These are phyloP conservation scores for Pluvianellus socialis DNA, from an alignment of 2,113 vertebrate genomes.

Conservation along the genomic window DNA sequence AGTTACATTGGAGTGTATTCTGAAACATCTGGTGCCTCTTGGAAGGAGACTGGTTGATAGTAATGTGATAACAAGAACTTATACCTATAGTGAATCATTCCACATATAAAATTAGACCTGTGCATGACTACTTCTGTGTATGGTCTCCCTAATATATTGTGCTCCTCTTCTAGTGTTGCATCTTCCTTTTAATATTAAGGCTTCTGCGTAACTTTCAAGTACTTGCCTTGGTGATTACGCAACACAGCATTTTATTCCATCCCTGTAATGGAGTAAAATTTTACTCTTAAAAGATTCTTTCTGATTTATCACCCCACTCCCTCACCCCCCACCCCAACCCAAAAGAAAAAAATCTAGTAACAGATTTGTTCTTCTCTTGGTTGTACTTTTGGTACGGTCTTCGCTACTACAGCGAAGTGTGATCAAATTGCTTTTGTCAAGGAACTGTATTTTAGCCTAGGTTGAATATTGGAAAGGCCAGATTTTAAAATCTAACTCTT, in stretches of 20 bases:
- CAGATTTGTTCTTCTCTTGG: rapidly evolving
- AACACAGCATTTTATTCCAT: background rate
- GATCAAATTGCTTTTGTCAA: background rate
- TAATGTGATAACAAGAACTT: background rate
- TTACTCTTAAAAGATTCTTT: background rate
- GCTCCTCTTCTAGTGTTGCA: background rate
- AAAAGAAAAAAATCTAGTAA: background rate
- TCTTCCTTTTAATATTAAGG: background rate
- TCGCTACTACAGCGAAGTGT: background rate
- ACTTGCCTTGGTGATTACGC: background rate
- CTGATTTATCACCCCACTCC: background rate
- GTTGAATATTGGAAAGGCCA: background rate
- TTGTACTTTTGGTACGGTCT: background rate
- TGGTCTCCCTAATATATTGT: background rate
- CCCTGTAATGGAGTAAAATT: background rate
- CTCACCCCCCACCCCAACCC: background rate
- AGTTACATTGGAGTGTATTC: background rate
- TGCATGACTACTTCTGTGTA: background rate
- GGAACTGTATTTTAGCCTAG: background rate
- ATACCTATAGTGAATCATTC: background rate
- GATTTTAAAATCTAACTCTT: background rate
- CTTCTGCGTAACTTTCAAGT: background rate
- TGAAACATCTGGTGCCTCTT: background rate
- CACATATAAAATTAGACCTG: background rate
- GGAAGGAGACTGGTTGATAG: background rate